A percentile compares a stretch with the other conserved stretches of the same genome.
These are phyloP conservation scores for Microdon myrmicae DNA, from an alignment of 2,888 invertebrate genomes.

Conservation along the genomic window DNA sequence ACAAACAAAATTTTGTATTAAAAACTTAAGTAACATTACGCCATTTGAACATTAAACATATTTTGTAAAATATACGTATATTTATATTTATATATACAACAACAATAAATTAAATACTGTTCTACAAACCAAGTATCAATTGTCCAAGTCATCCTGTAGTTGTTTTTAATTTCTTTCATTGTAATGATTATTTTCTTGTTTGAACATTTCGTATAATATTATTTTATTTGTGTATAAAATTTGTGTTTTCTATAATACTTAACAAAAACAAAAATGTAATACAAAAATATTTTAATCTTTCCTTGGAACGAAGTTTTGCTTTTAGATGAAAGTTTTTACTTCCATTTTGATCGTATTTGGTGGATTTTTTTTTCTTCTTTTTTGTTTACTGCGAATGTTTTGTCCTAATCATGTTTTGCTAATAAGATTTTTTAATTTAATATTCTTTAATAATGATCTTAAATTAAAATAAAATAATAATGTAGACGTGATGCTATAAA, in stretches of 20 bases:
- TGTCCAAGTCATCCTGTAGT: slow-evolving; percentile 54
- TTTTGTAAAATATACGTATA: slow-evolving; percentile 35
- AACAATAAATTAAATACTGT: slow-evolving; percentile 15
- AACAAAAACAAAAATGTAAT: too few species aligned
- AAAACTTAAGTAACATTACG: slow-evolving; percentile 9
- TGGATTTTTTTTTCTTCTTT: too few species aligned
- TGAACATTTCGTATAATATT: background rate
- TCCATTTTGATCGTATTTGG: too few species aligned
- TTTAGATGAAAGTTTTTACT: too few species aligned
- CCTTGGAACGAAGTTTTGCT: slow-evolving; percentile 5
- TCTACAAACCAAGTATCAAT: slow-evolving; percentile 37
- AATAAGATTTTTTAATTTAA: too few species aligned
- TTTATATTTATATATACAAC: slow-evolving; percentile 27
- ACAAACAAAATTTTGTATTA: slow-evolving; percentile 19
- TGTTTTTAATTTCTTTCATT: slow-evolving; percentile 41
- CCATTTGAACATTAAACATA: slow-evolving; percentile 17
- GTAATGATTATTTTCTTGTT: slow-evolving; percentile 3
- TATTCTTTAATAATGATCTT: too few species aligned
- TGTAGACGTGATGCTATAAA: too few species aligned
- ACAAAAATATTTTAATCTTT: too few species aligned
- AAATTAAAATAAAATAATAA: too few species aligned
- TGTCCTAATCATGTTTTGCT: too few species aligned
- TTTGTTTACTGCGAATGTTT: too few species aligned
- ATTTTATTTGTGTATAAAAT: slow-evolving; percentile 7
- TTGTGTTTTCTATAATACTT: slow-evolving; percentile 7